Evolutionary conservation across 2,113 vertebrate species (phyloP), one percentile per base, ranked within the genome.

Genomic region (Propithecus coquereli): DNA sequence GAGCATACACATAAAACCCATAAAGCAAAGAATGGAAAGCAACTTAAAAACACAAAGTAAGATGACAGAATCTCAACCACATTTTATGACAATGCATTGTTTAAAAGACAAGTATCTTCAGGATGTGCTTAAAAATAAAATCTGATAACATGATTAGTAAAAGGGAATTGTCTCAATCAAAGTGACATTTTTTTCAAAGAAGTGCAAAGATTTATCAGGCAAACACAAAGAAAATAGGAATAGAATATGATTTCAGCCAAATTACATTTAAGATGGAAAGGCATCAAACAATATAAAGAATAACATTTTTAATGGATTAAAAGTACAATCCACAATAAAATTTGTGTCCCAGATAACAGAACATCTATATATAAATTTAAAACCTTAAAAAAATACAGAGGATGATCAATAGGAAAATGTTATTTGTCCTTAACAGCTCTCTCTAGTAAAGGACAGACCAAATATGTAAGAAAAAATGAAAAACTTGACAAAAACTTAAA

Each of bases 61-160:
- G n/a, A 70, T 63, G 23, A 59, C 7, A 45, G 52, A 83, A 63
- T 68, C 9, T 37, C 43, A 73, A 47, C 8, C 37, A 9, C 34
- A 18, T 86, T 79, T 87, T 43, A 79, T 63, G 43, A 76, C 5
- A 82, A 63, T 3, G 13, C 34, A 91, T 83, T 73, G 37, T 65
- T 83, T 77, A 71, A 90, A 83, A 87, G 80, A 85, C 30, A 92
- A 66, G 30, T 63, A 86, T 85, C 59, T 87, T 93, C 32, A 83
- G 68, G 45, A 90, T 50, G 18, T 73, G 52, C 52, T 90, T 96
- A 83, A 90, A 87, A 96, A 90, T 87, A 79, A 94, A 86, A 43
- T 90, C 22, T 23, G 76, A 22, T 80, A 65, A 76, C 47, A 71
- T 65, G 54, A 90, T 90, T 90, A 70, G 34, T 87, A 90, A 76